Base-by-base conservation (phyloP, 2,888 invertebrate species). In the Cryptophagus acutangulus region DNA sequence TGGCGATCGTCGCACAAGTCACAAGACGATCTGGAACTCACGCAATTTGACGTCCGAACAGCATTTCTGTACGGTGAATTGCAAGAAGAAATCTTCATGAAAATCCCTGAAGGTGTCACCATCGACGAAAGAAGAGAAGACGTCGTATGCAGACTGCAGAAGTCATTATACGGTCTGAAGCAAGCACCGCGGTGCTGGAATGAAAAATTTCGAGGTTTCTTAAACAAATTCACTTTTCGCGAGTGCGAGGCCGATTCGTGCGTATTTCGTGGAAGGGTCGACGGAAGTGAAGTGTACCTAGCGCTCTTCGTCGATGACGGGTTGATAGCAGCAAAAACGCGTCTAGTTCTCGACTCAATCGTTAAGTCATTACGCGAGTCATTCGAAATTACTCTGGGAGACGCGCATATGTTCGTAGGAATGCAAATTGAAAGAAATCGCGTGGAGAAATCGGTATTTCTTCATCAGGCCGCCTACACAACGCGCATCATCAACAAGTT, bases 111-210 rank as follows among this genome's bases (percentile, higher is more conserved):
- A 9, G 36, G 12, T 25, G 16, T 26, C 16, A 36, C n/a, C 3
- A 26, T n/a, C 3, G 4, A n/a, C n/a, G n/a, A n/a, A n/a, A n/a
- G n/a, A n/a, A n/a, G 12, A n/a, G n/a, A 26, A 26, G 26, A 13
- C 3, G 3, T 4, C 3, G 26, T n/a, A n/a, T 31, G 26, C 12
- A 26, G n/a, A 26, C 9, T 26, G 26, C 3, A 12, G 4, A 26
- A 26, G n/a, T 26, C 26, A 13, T 26, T 66, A 12, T 65, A 66
- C 49, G 65, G 65, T 3, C 45, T 66, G 1, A 63, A 63, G 37
- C 63, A 65, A 43, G 51, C 20, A 8, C 24, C 26, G 16, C n/a
- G 36, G 6, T 26, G 20, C 10, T 66, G 65, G 62, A 59, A 64
- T 41, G 36, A 49, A 14, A 43, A 43, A 10, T 56, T 64, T 38